Percentiles rank a stretch among this genome's conserved stretches.
phyloP scores from a whole-genome alignment of 2,888 invertebrate species.

The Palloptera scutellata region DNA sequence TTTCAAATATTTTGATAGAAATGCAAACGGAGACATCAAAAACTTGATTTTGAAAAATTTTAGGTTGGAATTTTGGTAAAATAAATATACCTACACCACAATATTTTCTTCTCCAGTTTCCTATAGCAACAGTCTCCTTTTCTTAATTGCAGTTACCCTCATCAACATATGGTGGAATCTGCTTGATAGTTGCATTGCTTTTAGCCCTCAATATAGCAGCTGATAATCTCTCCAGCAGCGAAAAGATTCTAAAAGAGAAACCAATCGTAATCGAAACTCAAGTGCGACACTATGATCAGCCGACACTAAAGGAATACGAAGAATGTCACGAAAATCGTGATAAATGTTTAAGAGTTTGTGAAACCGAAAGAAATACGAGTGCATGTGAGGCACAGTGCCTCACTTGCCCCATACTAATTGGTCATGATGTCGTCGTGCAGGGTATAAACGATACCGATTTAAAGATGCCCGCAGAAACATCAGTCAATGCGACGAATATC shows the following conservation, averaged over 20 bases:
- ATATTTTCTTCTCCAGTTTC: too few species aligned
- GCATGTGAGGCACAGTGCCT: constrained; percentile 49
- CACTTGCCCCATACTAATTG: constrained; percentile 51
- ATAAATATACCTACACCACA: too few species aligned
- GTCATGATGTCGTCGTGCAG: constrained; percentile 52
- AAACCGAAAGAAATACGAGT: neutral
- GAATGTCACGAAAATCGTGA: constrained; percentile 48
- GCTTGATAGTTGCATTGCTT: neutral
- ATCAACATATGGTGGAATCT: neutral
- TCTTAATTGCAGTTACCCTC: too few species aligned
- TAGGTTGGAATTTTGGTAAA: too few species aligned
- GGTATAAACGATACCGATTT: constrained; percentile 55
- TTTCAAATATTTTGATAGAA: too few species aligned
- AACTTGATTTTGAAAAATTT: too few species aligned
- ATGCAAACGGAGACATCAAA: too few species aligned
- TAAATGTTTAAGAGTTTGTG: constrained; percentile 45
- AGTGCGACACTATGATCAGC: constrained; percentile 52
- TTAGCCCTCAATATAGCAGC: constrained; percentile 10
- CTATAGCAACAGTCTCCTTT: too few species aligned
- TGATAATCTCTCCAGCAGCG: neutral
- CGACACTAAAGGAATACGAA: constrained; percentile 52
- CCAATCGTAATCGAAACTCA: constrained; percentile 53
- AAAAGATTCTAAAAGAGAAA: constrained; percentile 18
- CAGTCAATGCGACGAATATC: constrained; percentile 54
- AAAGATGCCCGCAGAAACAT: constrained; percentile 25